Evolutionary conservation across 37 sponge, comb jelly and placozoan species (phyloP), one percentile per base, ranked within the genome.

Genomic region (Hexactinellida sp.): DNA sequence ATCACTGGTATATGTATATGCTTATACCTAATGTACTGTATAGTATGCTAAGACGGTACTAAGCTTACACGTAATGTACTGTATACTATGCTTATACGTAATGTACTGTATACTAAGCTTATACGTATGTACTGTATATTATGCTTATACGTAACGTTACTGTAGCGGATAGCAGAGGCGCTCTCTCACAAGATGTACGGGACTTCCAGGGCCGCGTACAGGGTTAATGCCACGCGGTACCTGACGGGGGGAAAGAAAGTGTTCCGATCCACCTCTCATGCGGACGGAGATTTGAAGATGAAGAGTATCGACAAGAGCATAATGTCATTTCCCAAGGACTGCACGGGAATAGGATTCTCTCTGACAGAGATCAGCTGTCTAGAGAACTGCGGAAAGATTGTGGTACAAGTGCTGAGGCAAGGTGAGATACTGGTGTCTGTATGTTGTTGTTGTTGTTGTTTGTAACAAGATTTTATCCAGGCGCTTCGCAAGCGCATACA

Each of bases 231-330:
- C 30, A 84, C 52, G 16, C 13, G 85, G 19, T 28, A 24, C 36
- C 30, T 84, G 36, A 84, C 85, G 1, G 85, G 85, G 13, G 76
- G 76, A 63, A 63, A n/a, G 76, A 23, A 23, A 32, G 76, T 63
- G 3, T 21, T 63, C 34, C 3, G 30, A n/a, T 3, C 21, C 34
- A 63, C 3, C 3, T 23, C 76, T 3, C 34, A 5, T 63, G 5
- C 76, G 3, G 28, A 63, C 5, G 76, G 76, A n/a, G 76, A 28
- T 7, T 32, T 63, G 3, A n/a, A 63, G 34, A n/a, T n/a, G 76
- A 10, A 63, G 76, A 10, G 5, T 63, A 23, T n/a, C 5, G 21
- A 10, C 76, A 41, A 41, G 47, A 63, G 5, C 5, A 47, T 19
- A 47, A 7, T 63, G 3, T 21, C 1, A 32, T 23, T 63, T n/a